Evolutionary conservation across 1,140 invertebrate species (phyloP).

Genomic region (Nasonia vitripennis): DNA sequence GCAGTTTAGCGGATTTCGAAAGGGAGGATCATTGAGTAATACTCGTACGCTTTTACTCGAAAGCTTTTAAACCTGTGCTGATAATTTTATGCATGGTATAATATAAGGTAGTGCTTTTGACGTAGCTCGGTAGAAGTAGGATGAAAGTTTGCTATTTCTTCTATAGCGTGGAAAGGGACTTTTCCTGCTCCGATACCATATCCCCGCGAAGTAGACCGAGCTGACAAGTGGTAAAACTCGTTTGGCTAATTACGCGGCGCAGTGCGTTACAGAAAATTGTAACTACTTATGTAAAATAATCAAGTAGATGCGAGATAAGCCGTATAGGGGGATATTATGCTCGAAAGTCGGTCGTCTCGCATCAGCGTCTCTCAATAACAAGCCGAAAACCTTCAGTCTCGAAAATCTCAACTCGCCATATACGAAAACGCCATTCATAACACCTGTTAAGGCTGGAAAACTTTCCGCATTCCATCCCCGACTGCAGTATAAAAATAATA

Average conservation of each 20-base stretch:
- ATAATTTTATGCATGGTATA: no score
- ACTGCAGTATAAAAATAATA: not conserved
- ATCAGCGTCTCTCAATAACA: conserved; percentile 4
- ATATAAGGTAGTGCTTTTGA: no score
- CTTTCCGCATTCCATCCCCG: not conserved
- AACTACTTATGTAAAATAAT: conserved; percentile 46
- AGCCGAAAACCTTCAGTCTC: no score
- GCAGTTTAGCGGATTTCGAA: conserved; percentile 28
- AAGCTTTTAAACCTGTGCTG: no score
- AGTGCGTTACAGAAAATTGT: conserved; percentile 40
- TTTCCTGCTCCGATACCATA: no score
- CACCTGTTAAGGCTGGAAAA: not conserved
- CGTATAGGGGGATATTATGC: conserved; percentile 10
- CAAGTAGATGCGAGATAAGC: conserved; percentile 35
- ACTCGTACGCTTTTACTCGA: no score
- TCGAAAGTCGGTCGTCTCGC: conserved; percentile 23
- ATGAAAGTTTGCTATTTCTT: no score
- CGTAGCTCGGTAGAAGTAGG: no score
- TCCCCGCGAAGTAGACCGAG: not conserved
- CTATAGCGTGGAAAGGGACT: no score
- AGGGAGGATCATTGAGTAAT: not conserved
- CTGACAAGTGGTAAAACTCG: conserved; percentile 40
- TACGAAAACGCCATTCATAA: no score
- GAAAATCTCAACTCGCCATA: no score
- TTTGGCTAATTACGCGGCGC: conserved; percentile 31